These are phyloP conservation scores for Pomatostomus ruficeps DNA, from an alignment of 2,113 vertebrate species.

Conservation along the genomic window DNA sequence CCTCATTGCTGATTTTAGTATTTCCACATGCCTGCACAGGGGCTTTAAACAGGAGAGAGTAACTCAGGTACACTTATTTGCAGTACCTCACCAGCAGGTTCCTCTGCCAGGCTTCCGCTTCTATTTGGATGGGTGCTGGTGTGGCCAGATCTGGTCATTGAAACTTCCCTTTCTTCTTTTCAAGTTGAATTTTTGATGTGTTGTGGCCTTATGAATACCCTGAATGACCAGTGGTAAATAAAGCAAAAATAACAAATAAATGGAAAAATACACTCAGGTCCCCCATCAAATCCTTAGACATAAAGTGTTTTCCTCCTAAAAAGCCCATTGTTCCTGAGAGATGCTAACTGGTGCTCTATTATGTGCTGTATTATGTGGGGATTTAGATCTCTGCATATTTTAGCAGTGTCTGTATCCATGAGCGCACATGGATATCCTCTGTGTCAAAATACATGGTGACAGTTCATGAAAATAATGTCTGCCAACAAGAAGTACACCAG, in stretches of 20 bases:
- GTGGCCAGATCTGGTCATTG: not conserved
- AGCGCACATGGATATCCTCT: not conserved
- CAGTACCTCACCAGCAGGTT: not conserved
- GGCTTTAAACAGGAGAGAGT: not conserved
- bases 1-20: not conserved
- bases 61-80: rapidly evolving
- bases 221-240: not conserved
- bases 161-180: not conserved
- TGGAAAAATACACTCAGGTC: rapidly evolving
- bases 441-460: not conserved
- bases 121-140: not conserved
- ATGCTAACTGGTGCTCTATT: not conserved
- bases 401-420: not conserved
- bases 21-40: not conserved
- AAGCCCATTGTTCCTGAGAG: not conserved
- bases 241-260: not conserved
- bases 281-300: rapidly evolving
- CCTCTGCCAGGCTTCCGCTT: not conserved
- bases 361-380: not conserved
- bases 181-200: not conserved
- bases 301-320: not conserved
- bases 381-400: not conserved
- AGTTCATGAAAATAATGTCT: not conserved
- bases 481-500: not conserved
- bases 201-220: not conserved